A percentile compares a stretch with the other conserved stretches of the same genome.
phyloP scores from a whole-genome alignment of 1,140 invertebrate genomes.

The Pemphigus obesinymphae region DNA sequence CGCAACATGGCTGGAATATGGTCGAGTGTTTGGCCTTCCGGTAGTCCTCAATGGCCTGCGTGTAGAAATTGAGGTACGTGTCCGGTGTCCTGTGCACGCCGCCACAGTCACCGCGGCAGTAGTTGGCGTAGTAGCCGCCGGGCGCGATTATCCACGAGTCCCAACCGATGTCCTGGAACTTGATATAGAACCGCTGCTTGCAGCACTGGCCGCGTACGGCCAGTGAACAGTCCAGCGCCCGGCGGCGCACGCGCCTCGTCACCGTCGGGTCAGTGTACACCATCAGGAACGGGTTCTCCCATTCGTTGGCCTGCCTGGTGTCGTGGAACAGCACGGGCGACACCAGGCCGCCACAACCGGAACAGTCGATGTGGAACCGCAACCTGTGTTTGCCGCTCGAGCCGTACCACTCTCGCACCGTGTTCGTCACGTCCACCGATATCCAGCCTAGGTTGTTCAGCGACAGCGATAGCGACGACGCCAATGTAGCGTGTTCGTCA shows the following conservation, averaged over 20 bases:
- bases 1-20: constrained; percentile 83
- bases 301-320: constrained; percentile 51
- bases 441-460: constrained; percentile 73
- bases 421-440: constrained; percentile 74
- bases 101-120: constrained; percentile 82
- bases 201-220: constrained; percentile 76
- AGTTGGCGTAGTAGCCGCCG: constrained; percentile 82
- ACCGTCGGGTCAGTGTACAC: constrained; percentile 66
- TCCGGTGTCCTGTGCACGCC: constrained; percentile 70
- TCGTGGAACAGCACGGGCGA: constrained; percentile 51
- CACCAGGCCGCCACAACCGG: constrained; percentile 70
- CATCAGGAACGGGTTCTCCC: constrained; percentile 75
- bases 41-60: constrained; percentile 83
- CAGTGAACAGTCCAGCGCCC: constrained; percentile 75
- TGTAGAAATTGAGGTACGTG: constrained; percentile 79
- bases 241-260: constrained; percentile 63
- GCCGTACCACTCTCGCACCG: constrained; percentile 68
- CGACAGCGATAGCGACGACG: constrained; percentile 65
- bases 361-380: constrained; percentile 75
- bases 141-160: constrained; percentile 93
- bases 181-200: constrained; percentile 85
- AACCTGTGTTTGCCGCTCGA: constrained; percentile 58
- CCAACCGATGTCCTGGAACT: constrained; percentile 85
- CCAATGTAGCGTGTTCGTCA: constrained; percentile 60
- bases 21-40: constrained; percentile 68